A percentile compares a stretch with the other conserved stretches of the same genome.
These are phyloP conservation scores for Raja brachyura DNA, from an alignment of 2,113 vertebrate species.

Conservation along the genomic window DNA sequence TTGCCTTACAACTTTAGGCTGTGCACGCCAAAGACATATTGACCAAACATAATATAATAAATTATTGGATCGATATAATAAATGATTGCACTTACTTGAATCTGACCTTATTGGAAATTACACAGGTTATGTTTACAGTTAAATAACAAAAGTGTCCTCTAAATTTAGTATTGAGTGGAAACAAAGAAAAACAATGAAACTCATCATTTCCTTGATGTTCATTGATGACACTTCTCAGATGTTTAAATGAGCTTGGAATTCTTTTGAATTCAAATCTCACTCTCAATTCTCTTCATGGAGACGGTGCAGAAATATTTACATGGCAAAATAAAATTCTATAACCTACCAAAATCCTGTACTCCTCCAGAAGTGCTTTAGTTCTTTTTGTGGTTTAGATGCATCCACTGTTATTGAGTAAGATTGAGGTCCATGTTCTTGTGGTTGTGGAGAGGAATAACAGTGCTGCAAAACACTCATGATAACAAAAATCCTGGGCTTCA, in stretches of 20 bases:
- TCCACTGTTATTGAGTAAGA: conserved; percentile 34
- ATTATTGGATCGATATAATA: no score
- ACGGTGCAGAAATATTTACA: background rate
- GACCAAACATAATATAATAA: no score
- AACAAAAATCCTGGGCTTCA: background rate
- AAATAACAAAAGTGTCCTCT: no score
- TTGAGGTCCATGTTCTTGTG: background rate
- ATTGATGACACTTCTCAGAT: no score
- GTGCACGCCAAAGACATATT: no score
- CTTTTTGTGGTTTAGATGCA: conserved; percentile 39
- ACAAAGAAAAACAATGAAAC: no score
- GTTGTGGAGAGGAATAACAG: background rate
- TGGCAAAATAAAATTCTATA: background rate
- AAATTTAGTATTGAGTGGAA: no score
- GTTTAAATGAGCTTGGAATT: background rate
- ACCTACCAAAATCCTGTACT: conserved; percentile 67
- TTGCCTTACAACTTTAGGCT: no score
- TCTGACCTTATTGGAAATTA: no score
- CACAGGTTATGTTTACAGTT: no score
- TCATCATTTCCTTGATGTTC: no score
- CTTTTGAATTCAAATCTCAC: background rate
- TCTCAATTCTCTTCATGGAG: background rate
- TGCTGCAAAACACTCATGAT: background rate
- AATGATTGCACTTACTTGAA: no score
- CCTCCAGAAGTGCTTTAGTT: conserved; percentile 61